Evolutionary conservation across 2,797 vertebrate species (phyloP).

Genomic region (Apogon talboti): DNA sequence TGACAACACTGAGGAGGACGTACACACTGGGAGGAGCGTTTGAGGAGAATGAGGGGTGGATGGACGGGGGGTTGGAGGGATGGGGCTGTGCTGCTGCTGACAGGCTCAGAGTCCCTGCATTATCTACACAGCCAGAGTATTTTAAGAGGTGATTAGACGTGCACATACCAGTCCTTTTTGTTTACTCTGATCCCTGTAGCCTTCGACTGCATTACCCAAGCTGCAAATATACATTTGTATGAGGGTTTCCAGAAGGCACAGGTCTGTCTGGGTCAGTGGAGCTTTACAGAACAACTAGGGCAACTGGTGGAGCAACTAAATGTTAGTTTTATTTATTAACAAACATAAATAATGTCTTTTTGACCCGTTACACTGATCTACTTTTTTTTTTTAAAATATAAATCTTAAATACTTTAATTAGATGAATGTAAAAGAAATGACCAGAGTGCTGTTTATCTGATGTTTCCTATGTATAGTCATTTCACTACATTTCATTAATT

Average conservation of each 20-base stretch:
- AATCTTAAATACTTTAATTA: too few species aligned
- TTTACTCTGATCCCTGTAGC: slow-evolving; percentile 36
- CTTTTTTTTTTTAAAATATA: too few species aligned
- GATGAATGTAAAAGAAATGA: too few species aligned
- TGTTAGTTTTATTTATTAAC: too few species aligned
- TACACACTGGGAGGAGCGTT: slow-evolving; percentile 29
- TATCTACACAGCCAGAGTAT: slow-evolving; percentile 71
- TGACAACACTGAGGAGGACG: slow-evolving; percentile 6
- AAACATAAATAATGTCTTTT: too few species aligned
- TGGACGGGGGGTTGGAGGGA: slow-evolving; percentile 16
- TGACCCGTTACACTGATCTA: too few species aligned
- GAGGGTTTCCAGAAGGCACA: not conserved
- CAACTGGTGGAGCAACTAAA: too few species aligned
- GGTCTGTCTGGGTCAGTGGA: too few species aligned
- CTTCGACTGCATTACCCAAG: slow-evolving; percentile 33
- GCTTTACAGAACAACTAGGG: too few species aligned
- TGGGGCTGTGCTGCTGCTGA: slow-evolving; percentile 56
- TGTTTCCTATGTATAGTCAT: too few species aligned
- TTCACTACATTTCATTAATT: too few species aligned
- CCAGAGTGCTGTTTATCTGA: too few species aligned
- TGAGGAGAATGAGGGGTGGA: slow-evolving; percentile 32
- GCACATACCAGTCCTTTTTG: slow-evolving; percentile 64
- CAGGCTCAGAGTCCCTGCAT: slow-evolving; percentile 56
- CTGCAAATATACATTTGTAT: slow-evolving; percentile 35
- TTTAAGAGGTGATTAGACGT: slow-evolving; percentile 76